Evolutionary conservation across 2,888 invertebrate species (phyloP), one percentile per base, ranked within the genome.

Genomic region (Eupsilia transversa): DNA sequence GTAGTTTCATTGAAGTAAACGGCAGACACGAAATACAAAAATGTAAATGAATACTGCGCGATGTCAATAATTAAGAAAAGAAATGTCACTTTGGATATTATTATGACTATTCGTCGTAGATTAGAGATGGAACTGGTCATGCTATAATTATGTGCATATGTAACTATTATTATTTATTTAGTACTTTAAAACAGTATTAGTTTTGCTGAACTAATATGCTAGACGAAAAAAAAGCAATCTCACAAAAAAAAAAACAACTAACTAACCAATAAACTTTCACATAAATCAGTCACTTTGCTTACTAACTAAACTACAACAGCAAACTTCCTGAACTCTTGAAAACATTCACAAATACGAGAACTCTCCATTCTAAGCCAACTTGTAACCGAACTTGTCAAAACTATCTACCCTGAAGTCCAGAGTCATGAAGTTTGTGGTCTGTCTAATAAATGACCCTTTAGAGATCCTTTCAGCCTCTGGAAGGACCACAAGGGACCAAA

Each of bases 391-490:
- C 66, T 63, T 54, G n/a, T 49, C 59, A 57, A 38, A 76, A 77
- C 72, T 72, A 79, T 54, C 33, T 33, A 27, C 60, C 38, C 30
- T 14, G 30, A 61, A 52, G 38, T 46, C 54, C 17, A 2, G 41
- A 72, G 72, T 72, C 76, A 33, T 38, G 43, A 46, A 60, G 54
- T 61, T 72, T 38, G 72, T 72, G 60, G 72, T 38, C 71, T 46
- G 79, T 23, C 10, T 46, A 77, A 79, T 61, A 71, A 76, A 79
- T 72, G 17, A 61, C 72, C 60, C 60, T 74, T 74, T 41, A 33
- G 1, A n/a, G 17, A 27, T n/a, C 43, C 46, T 72, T 79, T 79
- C 10, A 27, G n/a, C 10, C 38, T 54, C 27, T 41, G 20, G 38
- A 20, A 46, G 33, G 57, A 35, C 57, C 49, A 41, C 33, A 75